A percentile compares a stretch with the other conserved stretches of the same genome.
These are phyloP conservation scores for Verasper variegatus DNA, from an alignment of 2,113 vertebrate genomes.

Conservation along the genomic window DNA sequence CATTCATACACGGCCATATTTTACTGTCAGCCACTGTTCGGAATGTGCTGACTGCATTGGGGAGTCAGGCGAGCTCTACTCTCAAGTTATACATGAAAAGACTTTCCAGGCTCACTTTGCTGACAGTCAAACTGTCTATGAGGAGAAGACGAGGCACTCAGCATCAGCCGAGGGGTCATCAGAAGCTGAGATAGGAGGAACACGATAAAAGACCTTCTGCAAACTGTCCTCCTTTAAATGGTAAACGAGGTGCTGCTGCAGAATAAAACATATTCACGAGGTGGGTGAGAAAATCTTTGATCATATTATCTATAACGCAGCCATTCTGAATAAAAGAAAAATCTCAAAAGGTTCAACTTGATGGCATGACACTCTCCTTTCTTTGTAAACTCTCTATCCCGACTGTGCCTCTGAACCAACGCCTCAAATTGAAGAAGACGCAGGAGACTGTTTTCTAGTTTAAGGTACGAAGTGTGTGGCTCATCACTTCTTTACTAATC, in stretches of 20 bases:
- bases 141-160: constrained; percentile 4
- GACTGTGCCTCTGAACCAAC: constrained; percentile 8
- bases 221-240: constrained; percentile 6
- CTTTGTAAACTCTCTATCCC: neutral
- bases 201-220: constrained; percentile 12
- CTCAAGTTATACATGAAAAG: neutral
- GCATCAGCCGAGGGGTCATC: neutral
- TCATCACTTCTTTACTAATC: neutral
- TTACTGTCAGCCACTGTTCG: constrained; percentile 53
- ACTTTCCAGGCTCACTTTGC: neutral
- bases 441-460: neutral
- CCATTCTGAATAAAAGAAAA: neutral
- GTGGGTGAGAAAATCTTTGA: constrained; percentile 7
- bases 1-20: constrained; percentile 41
- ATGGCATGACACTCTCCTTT: neutral
- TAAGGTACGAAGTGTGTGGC: too few relatives aligned
- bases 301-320: constrained; percentile 4
- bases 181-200: neutral
- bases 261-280: neutral
- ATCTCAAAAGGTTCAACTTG: constrained; percentile 30
- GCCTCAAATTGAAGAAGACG: constrained; percentile 4
- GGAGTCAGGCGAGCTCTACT: neutral
- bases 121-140: neutral
- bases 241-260: constrained; percentile 8
- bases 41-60: neutral